A percentile compares a stretch with the other conserved stretches of the same genome.
These are phyloP conservation scores for Drosophila dunni DNA, from an alignment of 1,140 invertebrate species.

Conservation along the genomic window DNA sequence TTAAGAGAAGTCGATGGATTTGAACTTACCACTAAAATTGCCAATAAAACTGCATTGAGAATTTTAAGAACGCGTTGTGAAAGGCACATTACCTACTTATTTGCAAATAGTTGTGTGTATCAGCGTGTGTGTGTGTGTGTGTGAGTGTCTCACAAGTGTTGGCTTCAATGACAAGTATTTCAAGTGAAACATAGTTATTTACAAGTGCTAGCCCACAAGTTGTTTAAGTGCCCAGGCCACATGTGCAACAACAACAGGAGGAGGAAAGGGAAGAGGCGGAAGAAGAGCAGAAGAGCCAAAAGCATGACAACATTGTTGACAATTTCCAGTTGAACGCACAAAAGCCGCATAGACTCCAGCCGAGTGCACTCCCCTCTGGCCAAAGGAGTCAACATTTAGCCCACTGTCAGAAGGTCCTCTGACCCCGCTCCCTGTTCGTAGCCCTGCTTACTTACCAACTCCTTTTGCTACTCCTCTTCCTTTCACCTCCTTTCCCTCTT, in stretches of 20 bases:
- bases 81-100: conserved; percentile 19
- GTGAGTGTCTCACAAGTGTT: conserved; percentile 1
- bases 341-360: conserved; percentile 44
- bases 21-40: conserved; percentile 8
- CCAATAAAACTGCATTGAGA: background rate
- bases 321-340: conserved; percentile 79
- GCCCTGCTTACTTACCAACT: conserved; percentile 10
- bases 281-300: conserved; percentile 41
- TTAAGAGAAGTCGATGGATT: background rate
- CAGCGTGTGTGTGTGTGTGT: conserved; percentile 1
- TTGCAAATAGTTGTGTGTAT: background rate
- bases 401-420: conserved; percentile 20
- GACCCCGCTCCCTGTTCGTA: conserved; percentile 33
- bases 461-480: conserved; percentile 25
- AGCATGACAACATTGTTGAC: conserved; percentile 72
- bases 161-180: conserved; percentile 55
- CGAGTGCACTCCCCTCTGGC: background rate
- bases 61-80: conserved; percentile 1
- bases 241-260: conserved; percentile 49
- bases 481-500: conserved; percentile 19
- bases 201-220: conserved; percentile 63
- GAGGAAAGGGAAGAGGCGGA: conserved; percentile 11
- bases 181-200: conserved; percentile 52
- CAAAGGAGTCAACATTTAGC: conserved; percentile 9
- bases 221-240: conserved; percentile 56